phyloP scores from a whole-genome alignment of 2,888 invertebrate species.

The Cephus runcator region DNA sequence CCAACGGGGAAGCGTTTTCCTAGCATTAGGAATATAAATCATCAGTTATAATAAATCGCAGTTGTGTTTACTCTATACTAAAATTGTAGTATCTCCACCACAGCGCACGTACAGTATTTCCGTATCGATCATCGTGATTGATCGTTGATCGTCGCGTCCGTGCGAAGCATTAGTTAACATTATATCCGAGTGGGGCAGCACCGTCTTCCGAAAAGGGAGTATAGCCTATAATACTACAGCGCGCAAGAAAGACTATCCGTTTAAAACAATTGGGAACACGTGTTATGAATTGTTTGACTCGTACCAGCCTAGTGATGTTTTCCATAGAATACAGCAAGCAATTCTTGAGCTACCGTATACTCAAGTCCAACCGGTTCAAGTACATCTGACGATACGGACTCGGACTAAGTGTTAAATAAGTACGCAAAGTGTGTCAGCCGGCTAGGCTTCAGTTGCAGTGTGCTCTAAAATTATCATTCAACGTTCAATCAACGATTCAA shows the following conservation, averaged over 20 bases:
- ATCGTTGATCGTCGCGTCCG: background rate
- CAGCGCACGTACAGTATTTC: background rate
- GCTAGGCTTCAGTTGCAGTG: conserved; percentile 33
- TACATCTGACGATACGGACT: conserved; percentile 66
- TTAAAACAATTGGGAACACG: conserved; percentile 17
- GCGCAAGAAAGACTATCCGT: background rate
- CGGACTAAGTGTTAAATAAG: conserved; percentile 55
- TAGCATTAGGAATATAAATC: conserved; percentile 12
- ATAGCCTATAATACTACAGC: background rate
- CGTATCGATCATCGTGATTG: background rate
- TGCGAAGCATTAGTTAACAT: background rate
- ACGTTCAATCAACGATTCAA: background rate
- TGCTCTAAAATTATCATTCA: conserved; percentile 25
- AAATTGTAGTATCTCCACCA: background rate
- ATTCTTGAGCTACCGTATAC: conserved; percentile 64
- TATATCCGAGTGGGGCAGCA: background rate
- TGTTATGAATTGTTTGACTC: conserved; percentile 30
- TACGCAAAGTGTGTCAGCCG: conserved; percentile 29
- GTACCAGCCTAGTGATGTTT: conserved; percentile 60
- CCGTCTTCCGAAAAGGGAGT: background rate
- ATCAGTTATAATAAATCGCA: background rate
- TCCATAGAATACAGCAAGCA: conserved; percentile 65
- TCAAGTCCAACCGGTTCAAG: conserved; percentile 65
- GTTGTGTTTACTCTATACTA: background rate
- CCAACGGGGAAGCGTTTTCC: conserved; percentile 18